Conservation (phyloP, 2,113 vertebrate genomes). For the Motacilla alba region DNA sequence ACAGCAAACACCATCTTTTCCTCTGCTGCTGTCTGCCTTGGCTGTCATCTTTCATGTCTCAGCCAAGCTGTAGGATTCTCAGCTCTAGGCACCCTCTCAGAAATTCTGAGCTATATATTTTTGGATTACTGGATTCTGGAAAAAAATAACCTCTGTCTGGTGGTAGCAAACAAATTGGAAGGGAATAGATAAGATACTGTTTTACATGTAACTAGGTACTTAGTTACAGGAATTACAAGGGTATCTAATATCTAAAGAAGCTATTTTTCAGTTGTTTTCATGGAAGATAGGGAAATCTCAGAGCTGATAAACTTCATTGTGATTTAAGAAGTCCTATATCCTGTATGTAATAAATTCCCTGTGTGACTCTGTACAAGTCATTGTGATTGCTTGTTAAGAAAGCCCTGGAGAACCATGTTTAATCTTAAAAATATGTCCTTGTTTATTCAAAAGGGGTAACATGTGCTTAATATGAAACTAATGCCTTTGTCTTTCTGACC, state of each 20-base stretch:
- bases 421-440: background rate
- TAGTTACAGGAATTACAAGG: background rate
- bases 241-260: background rate
- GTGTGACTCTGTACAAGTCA: background rate
- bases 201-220: background rate
- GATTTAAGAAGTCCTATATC: background rate
- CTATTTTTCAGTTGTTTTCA: background rate
- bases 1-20: conserved; percentile 25
- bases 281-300: background rate
- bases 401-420: background rate
- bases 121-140: background rate
- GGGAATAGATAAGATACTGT: background rate
- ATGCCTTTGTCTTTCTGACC: background rate
- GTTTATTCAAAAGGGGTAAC: background rate
- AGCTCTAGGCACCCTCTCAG: background rate
- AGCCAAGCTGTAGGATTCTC: background rate
- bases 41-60: background rate
- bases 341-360: background rate
- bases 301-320: background rate
- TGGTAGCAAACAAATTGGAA: background rate
- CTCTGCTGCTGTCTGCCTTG: background rate
- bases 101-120: background rate
- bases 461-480: background rate
- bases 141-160: background rate
- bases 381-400: background rate